phyloP scores from a whole-genome alignment of 2,888 invertebrate genomes.

The Drosophila borborema region DNA sequence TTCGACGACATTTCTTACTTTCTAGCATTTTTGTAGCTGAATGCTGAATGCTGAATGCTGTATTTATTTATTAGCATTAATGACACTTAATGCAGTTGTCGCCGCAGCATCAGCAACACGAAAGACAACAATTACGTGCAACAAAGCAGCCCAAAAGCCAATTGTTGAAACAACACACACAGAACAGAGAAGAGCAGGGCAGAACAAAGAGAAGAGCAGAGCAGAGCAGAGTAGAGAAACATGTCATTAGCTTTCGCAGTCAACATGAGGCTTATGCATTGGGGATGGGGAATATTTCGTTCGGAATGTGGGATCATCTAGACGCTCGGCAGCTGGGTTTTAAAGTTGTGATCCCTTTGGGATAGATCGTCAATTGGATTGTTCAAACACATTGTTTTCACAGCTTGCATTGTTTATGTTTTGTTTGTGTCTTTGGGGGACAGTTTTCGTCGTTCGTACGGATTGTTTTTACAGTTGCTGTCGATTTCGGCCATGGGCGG shows the following conservation, averaged over 20 bases:
- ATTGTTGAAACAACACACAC: constrained; percentile 64
- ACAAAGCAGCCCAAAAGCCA: constrained; percentile 52
- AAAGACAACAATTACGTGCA: constrained; percentile 43
- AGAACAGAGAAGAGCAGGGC: constrained; percentile 8
- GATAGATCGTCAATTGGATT: constrained; percentile 36
- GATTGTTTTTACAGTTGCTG: constrained; percentile 65
- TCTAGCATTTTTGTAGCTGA: constrained; percentile 29
- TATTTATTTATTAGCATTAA: constrained; percentile 79
- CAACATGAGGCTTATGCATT: constrained; percentile 30
- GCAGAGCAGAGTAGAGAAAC: constrained; percentile 22
- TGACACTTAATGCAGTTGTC: constrained; percentile 66
- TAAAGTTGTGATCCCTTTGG: constrained; percentile 28
- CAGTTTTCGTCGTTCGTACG: constrained; percentile 50
- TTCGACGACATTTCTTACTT: constrained; percentile 16
- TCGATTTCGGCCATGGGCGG: constrained; percentile 21
- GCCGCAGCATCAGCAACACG: constrained; percentile 37
- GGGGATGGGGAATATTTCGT: background rate
- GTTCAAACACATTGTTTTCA: constrained; percentile 61
- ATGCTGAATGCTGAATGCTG: constrained; percentile 43
- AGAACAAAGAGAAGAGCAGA: constrained; percentile 4
- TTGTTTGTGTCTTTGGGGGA: constrained; percentile 70
- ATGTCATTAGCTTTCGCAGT: constrained; percentile 58
- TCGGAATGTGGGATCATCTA: constrained; percentile 13
- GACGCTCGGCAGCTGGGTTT: constrained; percentile 9
- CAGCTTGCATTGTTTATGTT: constrained; percentile 62